Percentiles rank a stretch among this genome's conserved stretches.
Conservation (phyloP, 2,888 invertebrate species). For the Polia nebulosa region DNA sequence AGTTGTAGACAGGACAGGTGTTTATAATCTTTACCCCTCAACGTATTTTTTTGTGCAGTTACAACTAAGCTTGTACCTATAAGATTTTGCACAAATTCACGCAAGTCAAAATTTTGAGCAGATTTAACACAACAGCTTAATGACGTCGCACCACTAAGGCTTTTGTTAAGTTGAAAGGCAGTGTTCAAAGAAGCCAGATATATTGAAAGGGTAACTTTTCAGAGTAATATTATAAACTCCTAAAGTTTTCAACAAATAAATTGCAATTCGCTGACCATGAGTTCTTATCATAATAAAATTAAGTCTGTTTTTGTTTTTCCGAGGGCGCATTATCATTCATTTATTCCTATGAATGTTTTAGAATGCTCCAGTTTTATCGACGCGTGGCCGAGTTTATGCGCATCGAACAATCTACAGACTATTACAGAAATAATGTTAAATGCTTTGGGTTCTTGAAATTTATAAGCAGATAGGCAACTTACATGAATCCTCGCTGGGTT, state of each 20-base stretch:
- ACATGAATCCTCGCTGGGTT: slow-evolving; percentile 17
- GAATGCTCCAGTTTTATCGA: slow-evolving; percentile 66
- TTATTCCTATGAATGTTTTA: slow-evolving; percentile 68
- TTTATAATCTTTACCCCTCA: slow-evolving; percentile 12
- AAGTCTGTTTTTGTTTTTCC: slow-evolving; percentile 56
- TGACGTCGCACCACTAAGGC: not conserved
- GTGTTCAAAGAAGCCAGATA: not conserved
- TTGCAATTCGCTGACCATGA: slow-evolving; percentile 27
- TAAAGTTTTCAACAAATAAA: slow-evolving; percentile 37
- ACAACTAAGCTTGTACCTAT: not conserved
- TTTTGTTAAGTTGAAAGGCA: not conserved
- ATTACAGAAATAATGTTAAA: slow-evolving; percentile 10
- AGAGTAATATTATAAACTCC: slow-evolving; percentile 1
- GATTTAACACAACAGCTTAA: slow-evolving; percentile 11
- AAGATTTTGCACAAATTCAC: slow-evolving; percentile 8
- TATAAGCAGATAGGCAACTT: slow-evolving; percentile 10
- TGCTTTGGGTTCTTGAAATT: slow-evolving; percentile 30
- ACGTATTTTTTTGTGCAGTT: not conserved
- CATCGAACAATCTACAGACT: slow-evolving; percentile 62
- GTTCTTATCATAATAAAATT: slow-evolving; percentile 44
- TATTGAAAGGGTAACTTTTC: not conserved
- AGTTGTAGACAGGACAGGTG: not conserved
- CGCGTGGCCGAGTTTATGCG: slow-evolving; percentile 63
- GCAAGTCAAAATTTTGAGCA: not conserved
- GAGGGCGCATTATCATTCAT: slow-evolving; percentile 69